Evolutionary conservation across 2,113 vertebrate genomes (phyloP), one percentile per base, ranked within the genome.

Genomic region (Equus przewalskii): DNA sequence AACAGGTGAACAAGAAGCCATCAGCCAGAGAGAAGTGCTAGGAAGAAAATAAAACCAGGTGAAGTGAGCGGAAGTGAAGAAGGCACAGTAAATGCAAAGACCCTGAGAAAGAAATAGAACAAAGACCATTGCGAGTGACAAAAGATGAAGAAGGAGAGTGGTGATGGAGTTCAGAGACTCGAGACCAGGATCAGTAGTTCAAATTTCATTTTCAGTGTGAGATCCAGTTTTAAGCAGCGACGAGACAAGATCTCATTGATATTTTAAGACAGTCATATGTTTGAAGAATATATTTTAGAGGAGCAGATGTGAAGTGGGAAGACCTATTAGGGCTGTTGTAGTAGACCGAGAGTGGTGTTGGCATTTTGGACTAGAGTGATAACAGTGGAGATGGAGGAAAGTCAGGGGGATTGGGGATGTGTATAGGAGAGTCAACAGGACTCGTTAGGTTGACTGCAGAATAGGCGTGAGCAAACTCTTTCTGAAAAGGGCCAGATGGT

Each of bases 211-310:
- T 82, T 58, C 81, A 78, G 12, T 30, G n/a, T 81, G 15, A 60
- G 6, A 28, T 26, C 11, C 22, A 3, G 1, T 5, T 51, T 28
- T 4, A 28, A 5, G 5, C 7, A 36, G 33, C 12, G 12, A 13
- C 69, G 28, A 28, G 60, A 12, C 5, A 3, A 10, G 65, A 26
- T 24, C 7, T 6, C 13, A 1, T 30, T 44, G 2, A 51, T 1
- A 2, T 1, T 18, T 41, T 62, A 12, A 54, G 28, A 14, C 12
- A 26, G 0, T 30, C 19, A 0, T 36, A 0, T 28, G 3, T 16
- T 30, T 60, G 24, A 30, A 75, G 54, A 67, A 8, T 4, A 5
- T 7, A 9, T 46, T 89, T 26, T 51, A 49, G 51, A 65, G 19
- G 16, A 49, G 5, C 6, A 10, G 16, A 51, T 36, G 16, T 24